Conservation (phyloP, 1,140 invertebrate species). For the Drosophila repleta region DNA sequence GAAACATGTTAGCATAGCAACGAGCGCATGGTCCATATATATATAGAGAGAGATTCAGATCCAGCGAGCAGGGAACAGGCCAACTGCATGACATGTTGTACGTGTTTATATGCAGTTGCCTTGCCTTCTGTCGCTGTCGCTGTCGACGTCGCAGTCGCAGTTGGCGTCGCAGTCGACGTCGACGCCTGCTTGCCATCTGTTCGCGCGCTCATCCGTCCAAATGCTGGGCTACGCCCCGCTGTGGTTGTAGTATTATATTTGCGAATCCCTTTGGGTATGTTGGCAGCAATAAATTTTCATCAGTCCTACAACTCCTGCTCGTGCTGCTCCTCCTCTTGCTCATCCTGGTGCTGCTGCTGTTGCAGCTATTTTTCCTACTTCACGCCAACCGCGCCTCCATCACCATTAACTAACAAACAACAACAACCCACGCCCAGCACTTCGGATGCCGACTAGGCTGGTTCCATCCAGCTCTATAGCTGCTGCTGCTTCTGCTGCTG, state of each 20-base stretch:
- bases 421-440: slow-evolving; percentile 17
- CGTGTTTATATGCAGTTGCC: slow-evolving; percentile 63
- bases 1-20: slow-evolving; percentile 44
- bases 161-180: neutral
- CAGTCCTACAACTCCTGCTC: slow-evolving; percentile 40
- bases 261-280: slow-evolving; percentile 80
- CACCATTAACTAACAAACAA: slow-evolving; percentile 55
- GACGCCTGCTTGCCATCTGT: slow-evolving; percentile 45
- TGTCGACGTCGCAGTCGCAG: slow-evolving; percentile 2
- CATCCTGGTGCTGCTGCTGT: no score
- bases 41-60: slow-evolving; percentile 7
- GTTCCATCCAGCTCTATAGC: neutral
- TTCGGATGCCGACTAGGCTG: slow-evolving; percentile 30
- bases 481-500: slow-evolving; percentile 2
- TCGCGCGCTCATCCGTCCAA: slow-evolving; percentile 46
- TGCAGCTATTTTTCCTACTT: slow-evolving; percentile 67
- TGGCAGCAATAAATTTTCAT: slow-evolving; percentile 80
- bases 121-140: slow-evolving; percentile 4
- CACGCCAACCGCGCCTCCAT: slow-evolving; percentile 49
- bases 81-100: slow-evolving; percentile 68
- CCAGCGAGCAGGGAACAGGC: slow-evolving; percentile 20
- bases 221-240: slow-evolving; percentile 39
- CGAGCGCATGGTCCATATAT: slow-evolving; percentile 11
- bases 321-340: no score
- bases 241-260: slow-evolving; percentile 75